These are phyloP conservation scores for Ranitomeya imitator DNA, from an alignment of 2,113 vertebrate species.

Conservation along the genomic window DNA sequence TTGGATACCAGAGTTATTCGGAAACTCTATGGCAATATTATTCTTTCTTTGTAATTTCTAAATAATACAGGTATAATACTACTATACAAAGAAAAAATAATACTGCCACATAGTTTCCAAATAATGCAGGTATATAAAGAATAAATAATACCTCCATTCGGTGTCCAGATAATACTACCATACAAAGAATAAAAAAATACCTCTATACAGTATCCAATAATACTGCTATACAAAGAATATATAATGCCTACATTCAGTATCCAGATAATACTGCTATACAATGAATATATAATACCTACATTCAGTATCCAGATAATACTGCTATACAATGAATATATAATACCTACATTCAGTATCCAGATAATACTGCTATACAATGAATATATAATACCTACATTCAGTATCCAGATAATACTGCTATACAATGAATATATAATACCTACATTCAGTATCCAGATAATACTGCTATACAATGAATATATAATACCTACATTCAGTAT, in stretches of 20 bases:
- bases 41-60: neutral
- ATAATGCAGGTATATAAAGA: neutral
- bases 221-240: no score
- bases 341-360: neutral
- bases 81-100: neutral
- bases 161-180: neutral
- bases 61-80: neutral
- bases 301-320: neutral
- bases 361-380: neutral
- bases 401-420: neutral
- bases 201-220: no score
- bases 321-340: neutral
- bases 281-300: neutral
- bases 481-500: neutral
- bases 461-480: neutral
- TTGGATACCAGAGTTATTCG: neutral
- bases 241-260: no score
- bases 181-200: no score
- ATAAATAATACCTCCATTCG: neutral
- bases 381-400: neutral
- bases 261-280: no score
- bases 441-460: neutral
- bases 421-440: neutral
- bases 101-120: neutral
- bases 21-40: neutral